Evolutionary conservation across 2,888 invertebrate species (phyloP).

Genomic region (Glaucopsyche alexis): DNA sequence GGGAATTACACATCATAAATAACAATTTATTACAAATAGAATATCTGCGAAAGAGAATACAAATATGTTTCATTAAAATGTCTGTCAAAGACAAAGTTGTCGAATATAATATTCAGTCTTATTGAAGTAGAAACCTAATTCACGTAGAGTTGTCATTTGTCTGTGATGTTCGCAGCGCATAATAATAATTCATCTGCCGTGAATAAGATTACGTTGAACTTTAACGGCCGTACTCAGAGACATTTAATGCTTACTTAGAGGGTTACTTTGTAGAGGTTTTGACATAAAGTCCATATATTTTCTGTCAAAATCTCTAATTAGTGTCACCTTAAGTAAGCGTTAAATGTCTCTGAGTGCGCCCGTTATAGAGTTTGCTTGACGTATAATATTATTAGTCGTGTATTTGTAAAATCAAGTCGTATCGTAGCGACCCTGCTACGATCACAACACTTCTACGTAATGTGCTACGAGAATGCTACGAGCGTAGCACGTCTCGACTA

Average conservation of each 20-base stretch:
- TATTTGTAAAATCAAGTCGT: no score
- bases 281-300: no score
- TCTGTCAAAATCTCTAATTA: no score
- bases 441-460: neutral
- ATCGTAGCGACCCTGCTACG: neutral
- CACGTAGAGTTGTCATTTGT: neutral
- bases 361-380: no score
- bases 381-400: no score
- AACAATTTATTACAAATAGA: constrained; percentile 20
- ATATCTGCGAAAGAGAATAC: neutral
- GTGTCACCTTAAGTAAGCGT: no score
- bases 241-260: no score
- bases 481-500: neutral
- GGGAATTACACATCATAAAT: neutral
- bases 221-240: no score
- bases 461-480: neutral
- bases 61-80: neutral
- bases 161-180: neutral
- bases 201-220: no score
- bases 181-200: neutral
- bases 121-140: neutral
- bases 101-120: neutral
- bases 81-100: constrained; percentile 17
- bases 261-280: no score
- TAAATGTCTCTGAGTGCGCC: no score